Evolutionary conservation across 1,140 invertebrate species (phyloP), one percentile per base, ranked within the genome.

Genomic region (Mactra quadrangularis): DNA sequence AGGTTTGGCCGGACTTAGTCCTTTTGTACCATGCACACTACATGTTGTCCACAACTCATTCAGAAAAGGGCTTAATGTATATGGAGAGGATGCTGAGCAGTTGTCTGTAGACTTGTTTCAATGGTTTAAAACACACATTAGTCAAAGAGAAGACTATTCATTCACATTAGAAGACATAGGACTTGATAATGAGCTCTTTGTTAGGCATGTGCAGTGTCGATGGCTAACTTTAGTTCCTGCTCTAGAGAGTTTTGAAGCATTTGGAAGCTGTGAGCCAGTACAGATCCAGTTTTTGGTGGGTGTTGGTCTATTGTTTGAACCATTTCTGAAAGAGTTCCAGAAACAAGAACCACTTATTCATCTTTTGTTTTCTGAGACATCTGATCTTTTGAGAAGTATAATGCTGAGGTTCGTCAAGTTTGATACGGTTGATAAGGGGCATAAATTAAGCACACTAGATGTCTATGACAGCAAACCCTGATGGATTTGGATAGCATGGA

Each of bases 111-210:
- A 72, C 22, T 35, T 89, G 17, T 86, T 84, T 53, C 68, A 88
- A 68, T 89, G 74, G 71, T 90, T 90, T 77, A 62, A 88, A 35
- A 71, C 74, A 27, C 75, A 53, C 45, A 84, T 88, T 27, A 75
- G 81, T 35, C 38, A 88, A 53, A 82, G 83, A 74, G 84, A 89
- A 74, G 87, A 90, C 75, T 90, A 19, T 33, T 70, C 78, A 45
- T 55, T 13, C 66, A 55, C 53, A 7, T n/a, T 68, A 41, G 64
- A 41, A 33, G 22, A 68, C 35, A 9, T 68, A 22, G 33, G 64
- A 17, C 31, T 68, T 25, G 31, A 68, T 41, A 17, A 38, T 31
- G 64, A 68, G 17, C 4, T 68, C 3, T 68, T 41, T 45, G 35
- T 68, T 4, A 9, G 38, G 25, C 64, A 45, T 68, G 64, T 68